A percentile compares a stretch with the other conserved stretches of the same genome.
Evolutionary conservation across 2,113 vertebrate species (phyloP).

Genomic region (Zosterops hypoxanthus): DNA sequence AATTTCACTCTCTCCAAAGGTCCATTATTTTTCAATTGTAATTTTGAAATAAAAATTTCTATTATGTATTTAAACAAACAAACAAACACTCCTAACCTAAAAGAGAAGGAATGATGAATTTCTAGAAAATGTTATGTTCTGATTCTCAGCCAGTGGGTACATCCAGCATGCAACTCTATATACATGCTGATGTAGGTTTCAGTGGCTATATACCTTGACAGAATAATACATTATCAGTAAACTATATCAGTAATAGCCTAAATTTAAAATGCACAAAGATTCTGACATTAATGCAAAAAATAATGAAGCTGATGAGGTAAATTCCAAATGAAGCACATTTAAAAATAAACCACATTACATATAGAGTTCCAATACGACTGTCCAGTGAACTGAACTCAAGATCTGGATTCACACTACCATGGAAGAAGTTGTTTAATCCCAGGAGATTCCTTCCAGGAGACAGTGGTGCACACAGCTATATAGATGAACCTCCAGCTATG

Average conservation of each 20-base stretch:
- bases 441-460: neutral
- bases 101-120: neutral
- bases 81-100: neutral
- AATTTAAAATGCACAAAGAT: neutral
- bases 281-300: neutral
- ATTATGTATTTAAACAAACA: neutral
- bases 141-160: neutral
- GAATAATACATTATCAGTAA: neutral
- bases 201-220: neutral
- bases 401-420: neutral
- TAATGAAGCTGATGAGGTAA: neutral
- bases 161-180: neutral
- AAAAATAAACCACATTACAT: neutral
- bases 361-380: neutral
- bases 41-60: neutral
- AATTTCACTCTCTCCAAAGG: neutral
- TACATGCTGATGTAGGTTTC: neutral
- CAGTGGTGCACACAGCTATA: neutral
- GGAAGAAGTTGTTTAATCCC: neutral
- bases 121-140: neutral
- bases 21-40: neutral
- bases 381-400: neutral
- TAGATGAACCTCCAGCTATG: neutral
- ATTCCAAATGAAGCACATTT: neutral
- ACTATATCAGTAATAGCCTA: neutral